Percentiles rank a stretch among this genome's conserved stretches.
phyloP scores from a whole-genome alignment of 2,888 invertebrate species.

The Villa cingulata region DNA sequence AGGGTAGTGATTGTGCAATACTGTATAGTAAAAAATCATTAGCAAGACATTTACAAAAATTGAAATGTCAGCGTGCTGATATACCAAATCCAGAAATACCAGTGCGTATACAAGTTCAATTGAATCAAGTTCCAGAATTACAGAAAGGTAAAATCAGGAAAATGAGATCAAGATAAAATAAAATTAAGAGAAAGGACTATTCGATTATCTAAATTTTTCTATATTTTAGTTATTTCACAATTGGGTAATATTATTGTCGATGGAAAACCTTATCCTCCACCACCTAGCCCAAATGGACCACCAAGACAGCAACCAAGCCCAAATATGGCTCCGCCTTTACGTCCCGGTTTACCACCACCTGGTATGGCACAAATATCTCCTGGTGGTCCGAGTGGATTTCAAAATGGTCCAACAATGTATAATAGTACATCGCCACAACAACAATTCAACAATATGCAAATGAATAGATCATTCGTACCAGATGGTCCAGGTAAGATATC shows the following conservation, averaged over 20 bases:
- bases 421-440: conserved; percentile 28
- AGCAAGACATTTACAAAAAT: conserved; percentile 61
- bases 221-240: conserved; percentile 50
- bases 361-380: conserved; percentile 30
- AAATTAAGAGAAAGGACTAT: background rate
- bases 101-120: conserved; percentile 62
- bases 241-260: conserved; percentile 74
- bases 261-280: conserved; percentile 58
- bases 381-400: conserved; percentile 13
- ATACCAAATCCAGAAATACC: conserved; percentile 84
- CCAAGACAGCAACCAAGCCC: conserved; percentile 35
- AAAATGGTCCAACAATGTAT: conserved; percentile 33
- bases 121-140: conserved; percentile 69
- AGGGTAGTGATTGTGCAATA: conserved; percentile 72
- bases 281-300: conserved; percentile 34
- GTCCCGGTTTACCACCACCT: conserved; percentile 29
- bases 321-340: conserved; percentile 31
- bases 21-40: conserved; percentile 67
- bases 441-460: conserved; percentile 32
- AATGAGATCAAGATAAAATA: background rate
- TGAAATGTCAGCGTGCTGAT: conserved; percentile 70
- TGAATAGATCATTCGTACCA: conserved; percentile 30
- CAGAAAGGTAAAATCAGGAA: conserved; percentile 59
- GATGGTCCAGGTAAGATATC: conserved; percentile 30
- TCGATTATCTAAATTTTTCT: background rate